Percentiles rank a stretch among this genome's conserved stretches.
Conservation (phyloP, 2,113 vertebrate genomes). For the Orthonyx spaldingii region DNA sequence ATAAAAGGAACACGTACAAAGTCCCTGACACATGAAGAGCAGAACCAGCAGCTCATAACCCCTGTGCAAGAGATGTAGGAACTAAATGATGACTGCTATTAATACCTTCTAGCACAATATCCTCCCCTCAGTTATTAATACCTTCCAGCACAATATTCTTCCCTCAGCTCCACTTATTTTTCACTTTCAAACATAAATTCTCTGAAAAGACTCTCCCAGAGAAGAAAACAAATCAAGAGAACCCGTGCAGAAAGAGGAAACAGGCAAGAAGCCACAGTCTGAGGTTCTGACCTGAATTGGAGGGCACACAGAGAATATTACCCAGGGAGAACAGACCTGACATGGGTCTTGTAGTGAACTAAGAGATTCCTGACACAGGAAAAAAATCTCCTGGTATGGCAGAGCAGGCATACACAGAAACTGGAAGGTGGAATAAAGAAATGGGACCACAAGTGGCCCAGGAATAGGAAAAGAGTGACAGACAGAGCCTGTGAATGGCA, state of each 20-base stretch:
- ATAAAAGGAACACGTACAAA: neutral
- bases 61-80: neutral
- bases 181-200: neutral
- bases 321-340: neutral
- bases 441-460: neutral
- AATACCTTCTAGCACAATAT: neutral
- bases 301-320: neutral
- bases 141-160: neutral
- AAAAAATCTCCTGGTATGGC: neutral
- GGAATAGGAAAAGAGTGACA: neutral
- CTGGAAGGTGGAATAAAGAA: neutral
- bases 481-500: neutral
- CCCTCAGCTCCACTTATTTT: neutral
- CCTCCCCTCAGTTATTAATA: conserved; percentile 11
- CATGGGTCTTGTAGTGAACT: neutral
- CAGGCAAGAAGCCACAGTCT: neutral
- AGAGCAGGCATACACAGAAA: neutral
- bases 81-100: neutral
- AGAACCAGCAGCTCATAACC: neutral
- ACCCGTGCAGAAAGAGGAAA: neutral
- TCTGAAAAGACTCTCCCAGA: neutral
- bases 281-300: neutral
- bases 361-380: neutral
- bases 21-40: neutral
- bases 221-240: neutral